A percentile compares a stretch with the other conserved stretches of the same genome.
Conservation (phyloP, 2,888 invertebrate genomes). For the Apeira syringaria region DNA sequence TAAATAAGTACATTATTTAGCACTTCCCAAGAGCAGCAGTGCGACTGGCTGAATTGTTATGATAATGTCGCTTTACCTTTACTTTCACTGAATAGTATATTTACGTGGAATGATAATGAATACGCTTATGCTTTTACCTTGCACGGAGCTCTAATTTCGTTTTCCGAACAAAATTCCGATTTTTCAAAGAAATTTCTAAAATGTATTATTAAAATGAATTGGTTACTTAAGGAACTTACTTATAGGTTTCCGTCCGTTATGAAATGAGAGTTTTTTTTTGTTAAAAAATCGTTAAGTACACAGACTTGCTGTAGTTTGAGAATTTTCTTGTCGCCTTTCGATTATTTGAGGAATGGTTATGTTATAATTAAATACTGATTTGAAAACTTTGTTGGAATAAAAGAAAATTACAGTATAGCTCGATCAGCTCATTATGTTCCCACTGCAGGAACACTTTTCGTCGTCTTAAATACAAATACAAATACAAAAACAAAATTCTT, state of each 20-base stretch:
- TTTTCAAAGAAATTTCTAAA: conserved; percentile 49
- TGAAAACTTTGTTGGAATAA: neutral
- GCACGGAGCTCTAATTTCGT: conserved; percentile 31
- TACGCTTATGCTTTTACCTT: conserved; percentile 25
- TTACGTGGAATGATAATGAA: too few relatives aligned
- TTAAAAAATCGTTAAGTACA: conserved; percentile 17
- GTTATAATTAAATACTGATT: neutral
- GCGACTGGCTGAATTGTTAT: too few relatives aligned
- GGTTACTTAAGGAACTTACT: conserved; percentile 51
- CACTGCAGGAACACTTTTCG: too few relatives aligned
- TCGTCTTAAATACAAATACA: too few relatives aligned
- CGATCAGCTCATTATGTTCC: too few relatives aligned
- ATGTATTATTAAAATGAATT: conserved; percentile 62
- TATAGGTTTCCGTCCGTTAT: conserved; percentile 33
- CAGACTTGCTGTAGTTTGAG: conserved; percentile 7
- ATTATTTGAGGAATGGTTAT: neutral
- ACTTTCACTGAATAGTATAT: too few relatives aligned
- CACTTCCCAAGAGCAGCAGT: too few relatives aligned
- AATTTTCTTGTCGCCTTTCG: neutral
- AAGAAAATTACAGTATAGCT: too few relatives aligned
- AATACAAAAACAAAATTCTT: too few relatives aligned
- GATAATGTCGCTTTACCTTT: too few relatives aligned
- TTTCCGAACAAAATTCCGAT: conserved; percentile 44
- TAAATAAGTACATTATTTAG: too few relatives aligned
- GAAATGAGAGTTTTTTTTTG: conserved; percentile 21